Base-by-base conservation (phyloP, 2,797 vertebrate species). In the Schizopygopsis malacanthus region DNA sequence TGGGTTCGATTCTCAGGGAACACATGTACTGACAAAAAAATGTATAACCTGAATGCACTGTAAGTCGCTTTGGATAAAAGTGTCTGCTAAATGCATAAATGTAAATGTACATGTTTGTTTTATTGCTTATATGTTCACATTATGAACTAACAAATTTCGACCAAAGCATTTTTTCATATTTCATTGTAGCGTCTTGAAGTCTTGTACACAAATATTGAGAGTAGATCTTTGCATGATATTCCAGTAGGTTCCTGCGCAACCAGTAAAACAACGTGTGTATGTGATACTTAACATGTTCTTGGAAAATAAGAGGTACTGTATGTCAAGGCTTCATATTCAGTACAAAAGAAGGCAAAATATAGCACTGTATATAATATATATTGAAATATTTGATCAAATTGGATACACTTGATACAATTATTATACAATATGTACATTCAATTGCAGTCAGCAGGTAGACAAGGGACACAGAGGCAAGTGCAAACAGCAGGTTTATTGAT, bases 261-360 rank as follows among this genome's bases (percentile, higher is more conserved):
- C 59, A 79, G 81, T 87, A 73, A 54, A 65, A 47, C 77, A 67
- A 45, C 69, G 18, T 65, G 1, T 73, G 18, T 47, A 13, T 0
- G 7, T 33, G 41, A 75, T 45, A 63, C 43, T 12, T 37, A 15
- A 83, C 4, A 41, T 28, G 9, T 75, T 72, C n/a, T 33, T 63
- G n/a, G 12, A 50, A 25, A 59, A 20, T 54, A 10, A 28, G 9
- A 28, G 47, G 12, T 28, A n/a, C 0, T 16, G 11, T 16, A 47
- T 45, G 5, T 43, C 33, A 39, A 41, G 20, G 39, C 47, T 41
- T 71, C 2, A 7, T 18, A 47, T 37, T 15, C 6, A 50, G 16
- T 65, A 13, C 25, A 50, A 63, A 65, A 37, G 59, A 22, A 39
- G 3, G 6, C 3, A 41, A 59, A 39, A 13, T 3, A 72, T 15